phyloP scores from a whole-genome alignment of 2,797 vertebrate species.

The Bradypodion pumilum region DNA sequence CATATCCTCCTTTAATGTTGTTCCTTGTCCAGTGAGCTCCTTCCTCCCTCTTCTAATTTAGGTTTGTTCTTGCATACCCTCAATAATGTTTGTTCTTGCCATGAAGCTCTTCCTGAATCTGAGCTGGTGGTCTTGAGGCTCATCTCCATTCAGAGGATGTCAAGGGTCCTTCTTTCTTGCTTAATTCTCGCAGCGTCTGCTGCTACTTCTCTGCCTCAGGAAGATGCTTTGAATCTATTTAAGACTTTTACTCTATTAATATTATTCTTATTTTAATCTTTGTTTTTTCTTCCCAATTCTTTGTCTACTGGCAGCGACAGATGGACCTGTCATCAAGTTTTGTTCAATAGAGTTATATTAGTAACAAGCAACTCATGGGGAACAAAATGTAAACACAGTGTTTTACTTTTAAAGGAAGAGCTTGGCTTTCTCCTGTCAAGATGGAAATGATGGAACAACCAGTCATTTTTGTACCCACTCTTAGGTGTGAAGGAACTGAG shows the following conservation, averaged over 20 bases:
- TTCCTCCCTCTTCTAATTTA: too few species aligned
- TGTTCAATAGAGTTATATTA: conserved; percentile 31
- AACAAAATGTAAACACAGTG: neutral
- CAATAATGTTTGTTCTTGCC: too few species aligned
- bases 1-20: too few species aligned
- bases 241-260: neutral
- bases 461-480: neutral
- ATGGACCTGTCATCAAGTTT: conserved; percentile 29
- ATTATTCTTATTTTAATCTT: neutral
- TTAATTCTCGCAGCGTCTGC: too few species aligned
- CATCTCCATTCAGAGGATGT: too few species aligned
- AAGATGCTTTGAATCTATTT: neutral
- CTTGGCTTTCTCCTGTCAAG: neutral
- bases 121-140: too few species aligned
- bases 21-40: too few species aligned
- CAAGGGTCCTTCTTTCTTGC: too few species aligned
- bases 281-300: neutral
- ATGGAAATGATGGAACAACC: neutral
- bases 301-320: conserved; percentile 19
- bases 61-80: too few species aligned
- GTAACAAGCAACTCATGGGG: conserved; percentile 14
- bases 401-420: neutral
- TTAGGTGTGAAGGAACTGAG: too few species aligned
- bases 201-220: too few species aligned
- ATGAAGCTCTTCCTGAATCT: too few species aligned